phyloP scores from a whole-genome alignment of 2,797 vertebrate genomes.

The Neosalanx taihuensis region DNA sequence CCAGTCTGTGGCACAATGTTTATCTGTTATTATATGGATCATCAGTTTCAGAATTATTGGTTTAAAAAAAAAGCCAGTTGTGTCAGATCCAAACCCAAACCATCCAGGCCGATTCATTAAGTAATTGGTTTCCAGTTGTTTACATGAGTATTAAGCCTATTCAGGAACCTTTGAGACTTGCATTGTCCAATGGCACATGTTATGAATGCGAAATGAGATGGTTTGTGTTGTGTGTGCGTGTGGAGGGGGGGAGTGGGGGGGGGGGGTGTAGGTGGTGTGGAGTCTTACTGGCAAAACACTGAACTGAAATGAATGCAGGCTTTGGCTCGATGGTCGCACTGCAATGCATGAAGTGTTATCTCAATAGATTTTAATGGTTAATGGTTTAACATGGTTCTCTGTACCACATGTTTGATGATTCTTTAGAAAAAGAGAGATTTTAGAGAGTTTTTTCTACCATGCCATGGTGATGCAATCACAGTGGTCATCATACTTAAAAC shows the following conservation, averaged over 20 bases:
- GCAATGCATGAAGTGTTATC: constrained; percentile 85
- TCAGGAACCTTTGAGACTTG: constrained; percentile 88
- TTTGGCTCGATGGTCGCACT: constrained; percentile 78
- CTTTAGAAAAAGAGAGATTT: too few relatives aligned
- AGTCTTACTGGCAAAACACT: constrained; percentile 80
- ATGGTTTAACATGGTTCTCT: neutral
- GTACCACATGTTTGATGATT: neutral
- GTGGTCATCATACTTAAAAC: neutral
- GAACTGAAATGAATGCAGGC: constrained; percentile 81
- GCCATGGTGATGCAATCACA: neutral
- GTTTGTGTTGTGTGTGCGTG: constrained; percentile 50
- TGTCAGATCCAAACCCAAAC: constrained; percentile 79
- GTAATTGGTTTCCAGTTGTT: constrained; percentile 92
- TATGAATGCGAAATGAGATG: constrained; percentile 86
- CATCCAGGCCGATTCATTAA: constrained; percentile 89
- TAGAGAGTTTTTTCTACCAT: neutral
- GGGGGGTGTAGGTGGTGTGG: neutral
- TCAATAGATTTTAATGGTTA: constrained; percentile 80
- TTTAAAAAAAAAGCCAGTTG: neutral
- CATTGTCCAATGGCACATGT: constrained; percentile 87
- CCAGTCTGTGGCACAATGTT: neutral
- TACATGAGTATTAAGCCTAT: constrained; percentile 91
- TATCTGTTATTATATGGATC: neutral
- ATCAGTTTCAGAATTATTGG: neutral
- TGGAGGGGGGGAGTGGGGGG: constrained; percentile 40